Evolutionary conservation across 2,888 invertebrate genomes (phyloP), one percentile per base, ranked within the genome.

Genomic region (Drosophila demipolita): DNA sequence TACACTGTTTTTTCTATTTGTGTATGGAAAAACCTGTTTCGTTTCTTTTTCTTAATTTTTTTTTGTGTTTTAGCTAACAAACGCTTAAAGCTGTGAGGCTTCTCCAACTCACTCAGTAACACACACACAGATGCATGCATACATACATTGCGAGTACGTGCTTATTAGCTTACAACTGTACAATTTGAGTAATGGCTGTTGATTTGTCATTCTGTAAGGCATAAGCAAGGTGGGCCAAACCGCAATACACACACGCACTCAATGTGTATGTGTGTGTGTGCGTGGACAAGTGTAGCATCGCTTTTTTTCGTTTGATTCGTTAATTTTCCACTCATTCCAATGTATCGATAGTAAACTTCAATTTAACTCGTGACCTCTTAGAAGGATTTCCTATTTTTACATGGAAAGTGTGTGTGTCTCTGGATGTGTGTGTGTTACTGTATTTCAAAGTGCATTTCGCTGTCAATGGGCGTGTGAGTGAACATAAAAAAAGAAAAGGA

Each of bases 311-410:
- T 42, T 57, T 20, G 42, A 3, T 38, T 62, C 42, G 48, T 59
- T 65, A 20, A 52, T 12, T 69, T 73, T 64, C 45, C 59, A 65
- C 65, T 45, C 62, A 65, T 78, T 65, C 65, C 58, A 54, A 59
- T 53, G 26, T 78, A 74, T 78, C 78, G 78, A 78, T 74, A 78
- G 78, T 67, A 74, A 80, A 80, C 80, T 80, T 73, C 68, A 73
- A 66, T 80, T 76, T 81, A 81, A 85, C 85, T 85, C 85, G 85
- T 85, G 85, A 85, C 85, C 87, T 85, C 85, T 85, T 81, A 72
- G 75, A 86, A 78, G 83, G 75, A 87, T 87, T 84, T 82, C 80
- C 84, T 87, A 85, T 87, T 85, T 87, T 79, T 87, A 85, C 65
- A 86, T 75, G 78, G 66, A 54, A 53, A 59, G 69, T 72, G 55